Percentiles rank a stretch among this genome's conserved stretches.
Evolutionary conservation across 2,888 invertebrate genomes (phyloP).

Genomic region (Himalopsyche tibetana): DNA sequence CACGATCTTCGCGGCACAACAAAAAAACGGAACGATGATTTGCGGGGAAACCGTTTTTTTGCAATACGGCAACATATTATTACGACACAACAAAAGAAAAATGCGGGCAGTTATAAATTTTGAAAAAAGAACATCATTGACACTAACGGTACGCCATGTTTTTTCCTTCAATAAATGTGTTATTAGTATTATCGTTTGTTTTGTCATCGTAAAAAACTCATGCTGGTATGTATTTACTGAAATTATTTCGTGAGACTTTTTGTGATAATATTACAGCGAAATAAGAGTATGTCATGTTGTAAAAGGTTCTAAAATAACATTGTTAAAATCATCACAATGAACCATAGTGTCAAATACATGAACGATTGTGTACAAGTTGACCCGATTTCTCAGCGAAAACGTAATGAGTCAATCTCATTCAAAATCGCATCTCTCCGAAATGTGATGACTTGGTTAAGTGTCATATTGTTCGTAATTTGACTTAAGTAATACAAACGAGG

Average conservation of each 20-base stretch:
- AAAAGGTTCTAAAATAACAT: not conserved
- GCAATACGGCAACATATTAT: conserved; percentile 3
- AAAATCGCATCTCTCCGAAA: too few species aligned
- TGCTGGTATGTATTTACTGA: not conserved
- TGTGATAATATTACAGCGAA: not conserved
- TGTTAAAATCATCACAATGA: not conserved
- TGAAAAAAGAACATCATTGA: conserved; percentile 26
- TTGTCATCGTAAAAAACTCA: not conserved
- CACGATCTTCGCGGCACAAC: not conserved
- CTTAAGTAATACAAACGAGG: too few species aligned
- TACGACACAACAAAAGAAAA: not conserved
- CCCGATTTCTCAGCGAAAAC: not conserved
- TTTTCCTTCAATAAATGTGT: not conserved
- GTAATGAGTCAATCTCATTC: too few species aligned
- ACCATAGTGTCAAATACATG: not conserved
- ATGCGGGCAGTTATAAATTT: not conserved
- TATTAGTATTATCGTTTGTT: not conserved
- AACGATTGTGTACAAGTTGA: not conserved
- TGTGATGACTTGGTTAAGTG: too few species aligned
- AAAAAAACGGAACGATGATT: not conserved
- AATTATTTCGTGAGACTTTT: conserved; percentile 6
- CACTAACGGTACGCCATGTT: conserved; percentile 4
- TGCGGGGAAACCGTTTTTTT: conserved; percentile 15
- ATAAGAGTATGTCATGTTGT: not conserved
- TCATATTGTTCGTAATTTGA: too few species aligned